Percentiles rank a stretch among this genome's conserved stretches.
These are phyloP conservation scores for Squalus acanthias DNA, from an alignment of 2,797 vertebrate species.

Conservation along the genomic window DNA sequence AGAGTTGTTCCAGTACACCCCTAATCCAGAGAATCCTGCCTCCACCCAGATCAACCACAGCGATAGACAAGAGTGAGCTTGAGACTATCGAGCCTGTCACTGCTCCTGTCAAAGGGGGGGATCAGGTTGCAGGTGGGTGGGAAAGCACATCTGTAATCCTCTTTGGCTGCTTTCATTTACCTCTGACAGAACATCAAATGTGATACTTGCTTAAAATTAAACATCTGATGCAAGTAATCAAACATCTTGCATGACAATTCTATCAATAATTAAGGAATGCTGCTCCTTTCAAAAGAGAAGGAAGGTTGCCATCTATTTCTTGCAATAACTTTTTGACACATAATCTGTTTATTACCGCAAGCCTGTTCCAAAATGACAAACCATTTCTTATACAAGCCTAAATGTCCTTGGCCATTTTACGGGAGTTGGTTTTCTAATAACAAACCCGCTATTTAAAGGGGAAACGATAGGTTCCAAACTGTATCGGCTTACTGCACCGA, in stretches of 20 bases:
- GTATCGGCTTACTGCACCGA: no score
- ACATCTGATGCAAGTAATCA: background rate
- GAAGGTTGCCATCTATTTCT: no score
- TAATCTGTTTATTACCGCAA: no score
- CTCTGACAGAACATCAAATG: background rate
- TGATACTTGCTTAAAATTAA: background rate
- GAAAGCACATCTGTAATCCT: background rate
- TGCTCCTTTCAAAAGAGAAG: no score
- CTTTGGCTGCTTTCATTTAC: background rate
- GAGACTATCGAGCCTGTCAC: background rate
- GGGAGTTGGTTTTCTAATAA: no score
- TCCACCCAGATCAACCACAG: background rate
- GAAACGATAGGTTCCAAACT: no score
- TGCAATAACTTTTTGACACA: no score
- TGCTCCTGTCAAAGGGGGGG: background rate
- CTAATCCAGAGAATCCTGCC: background rate
- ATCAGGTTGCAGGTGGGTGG: background rate
- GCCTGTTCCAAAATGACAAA: no score
- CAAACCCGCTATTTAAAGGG: no score
- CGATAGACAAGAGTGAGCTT: background rate
- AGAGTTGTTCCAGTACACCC: background rate
- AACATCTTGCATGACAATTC: background rate
- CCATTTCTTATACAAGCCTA: no score
- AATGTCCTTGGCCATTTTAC: no score
- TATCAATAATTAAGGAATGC: no score